phyloP scores from a whole-genome alignment of 2,888 invertebrate species.

The Boloria euphrosyne region DNA sequence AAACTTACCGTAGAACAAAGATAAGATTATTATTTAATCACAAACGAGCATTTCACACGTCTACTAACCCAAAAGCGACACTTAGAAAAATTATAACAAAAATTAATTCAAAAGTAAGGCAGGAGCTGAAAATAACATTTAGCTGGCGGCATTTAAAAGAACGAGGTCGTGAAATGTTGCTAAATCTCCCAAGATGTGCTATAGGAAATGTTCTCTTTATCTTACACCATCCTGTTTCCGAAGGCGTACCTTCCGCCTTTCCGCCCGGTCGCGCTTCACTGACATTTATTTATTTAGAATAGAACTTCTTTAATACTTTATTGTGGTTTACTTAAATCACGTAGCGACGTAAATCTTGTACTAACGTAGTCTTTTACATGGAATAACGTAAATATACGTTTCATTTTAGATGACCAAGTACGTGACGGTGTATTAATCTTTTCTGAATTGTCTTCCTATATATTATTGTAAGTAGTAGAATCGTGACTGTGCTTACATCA shows the following conservation, averaged over 20 bases:
- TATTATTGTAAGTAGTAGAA: too few species aligned
- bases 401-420: background rate
- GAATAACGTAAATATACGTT: background rate
- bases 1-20: slow-evolving; percentile 23
- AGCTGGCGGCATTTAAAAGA: slow-evolving; percentile 54
- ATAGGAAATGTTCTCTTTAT: slow-evolving; percentile 82
- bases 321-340: slow-evolving; percentile 20
- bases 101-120: slow-evolving; percentile 30
- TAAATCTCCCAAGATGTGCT: slow-evolving; percentile 64
- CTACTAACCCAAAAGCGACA: slow-evolving; percentile 5
- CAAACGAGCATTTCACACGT: slow-evolving; percentile 9
- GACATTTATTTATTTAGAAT: slow-evolving; percentile 69
- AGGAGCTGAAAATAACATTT: slow-evolving; percentile 55
- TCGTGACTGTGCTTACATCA: too few species aligned
- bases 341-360: slow-evolving; percentile 4
- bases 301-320: slow-evolving; percentile 27
- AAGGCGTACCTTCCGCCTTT: slow-evolving; percentile 74
- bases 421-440: background rate
- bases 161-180: slow-evolving; percentile 68
- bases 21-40: slow-evolving; percentile 29
- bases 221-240: slow-evolving; percentile 80
- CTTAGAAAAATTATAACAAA: slow-evolving; percentile 15
- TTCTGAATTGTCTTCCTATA: too few species aligned
- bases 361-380: background rate
- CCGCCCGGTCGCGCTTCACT: slow-evolving; percentile 63